Base-by-base conservation (phyloP, 2,797 vertebrate species). In the Chrosomus eos region DNA sequence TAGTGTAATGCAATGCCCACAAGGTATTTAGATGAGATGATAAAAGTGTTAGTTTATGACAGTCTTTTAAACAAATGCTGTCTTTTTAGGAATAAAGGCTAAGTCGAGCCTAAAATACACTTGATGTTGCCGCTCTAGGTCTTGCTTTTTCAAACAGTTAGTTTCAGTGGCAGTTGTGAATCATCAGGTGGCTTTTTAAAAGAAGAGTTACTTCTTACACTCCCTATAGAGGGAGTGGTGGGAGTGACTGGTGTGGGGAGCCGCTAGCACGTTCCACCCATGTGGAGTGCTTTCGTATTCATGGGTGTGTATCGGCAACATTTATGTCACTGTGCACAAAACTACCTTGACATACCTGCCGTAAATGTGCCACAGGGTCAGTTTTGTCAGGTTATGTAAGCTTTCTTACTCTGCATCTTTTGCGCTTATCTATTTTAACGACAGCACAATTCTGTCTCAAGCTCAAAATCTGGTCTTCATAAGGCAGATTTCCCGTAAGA, bases 11-110 rank as follows among this genome's bases (percentile, higher is more conserved):
- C 19, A 88, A 92, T 93, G 91, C 88, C 58, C 89, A 43, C 26
- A 90, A 88, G 92, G 89, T 92, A 92, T 93, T 92, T 62, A 85
- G 88, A 93, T 91, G 90, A 81, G 83, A 40, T 89, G 90, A 92
- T 91, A 51, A 66, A 43, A 28, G 7, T 68, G 43, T 38, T 51
- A 26, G 31, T 68, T 51, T 51, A 68, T 80, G 31, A 53, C 19
- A 0, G 2, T 43, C 45, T 80, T 68, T 80, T 68, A 33, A 67
- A 38, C 40, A 71, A 64, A 43, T 5, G 8, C 43, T 3, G 45
- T 84, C 66, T 84, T 16, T 19, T 14, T 26, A n/a, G 14, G 23
- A 70, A 53, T 66, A 28, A 18, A 55, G 33, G 51, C 51, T 75
- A 67, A 70, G 6, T 70, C 3, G 3, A 73, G 28, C 23, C 10